Evolutionary conservation across 2,888 invertebrate species (phyloP).

Genomic region (Tineola bisselliella): DNA sequence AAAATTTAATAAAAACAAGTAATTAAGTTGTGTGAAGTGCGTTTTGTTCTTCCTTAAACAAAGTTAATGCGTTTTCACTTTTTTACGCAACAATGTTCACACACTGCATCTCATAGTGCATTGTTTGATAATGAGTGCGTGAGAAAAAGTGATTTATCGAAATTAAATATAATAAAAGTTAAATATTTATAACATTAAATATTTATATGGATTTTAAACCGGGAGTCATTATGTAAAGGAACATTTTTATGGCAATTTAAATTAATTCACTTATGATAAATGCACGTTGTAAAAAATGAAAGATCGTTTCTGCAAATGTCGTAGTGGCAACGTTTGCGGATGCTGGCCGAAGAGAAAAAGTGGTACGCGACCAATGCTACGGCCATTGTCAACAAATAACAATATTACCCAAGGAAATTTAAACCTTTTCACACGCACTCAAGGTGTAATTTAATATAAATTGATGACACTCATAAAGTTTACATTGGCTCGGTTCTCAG

Average conservation of each 20-base stretch:
- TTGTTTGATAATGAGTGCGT: conserved; percentile 8
- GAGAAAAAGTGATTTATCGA: conserved; percentile 11
- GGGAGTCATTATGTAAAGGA: conserved; percentile 46
- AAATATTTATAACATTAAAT: conserved; percentile 26
- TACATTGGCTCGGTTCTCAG: conserved; percentile 32
- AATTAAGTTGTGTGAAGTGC: background rate
- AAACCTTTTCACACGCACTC: background rate
- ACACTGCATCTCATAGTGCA: background rate
- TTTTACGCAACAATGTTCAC: background rate
- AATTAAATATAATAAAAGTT: conserved; percentile 6
- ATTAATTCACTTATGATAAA: conserved; percentile 64
- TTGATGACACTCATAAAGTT: conserved; percentile 19
- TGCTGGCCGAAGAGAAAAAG: conserved; percentile 24
- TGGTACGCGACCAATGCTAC: background rate
- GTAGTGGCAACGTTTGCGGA: conserved; percentile 37
- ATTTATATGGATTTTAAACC: conserved; percentile 25
- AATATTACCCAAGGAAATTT: background rate
- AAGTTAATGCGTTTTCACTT: conserved; percentile 1
- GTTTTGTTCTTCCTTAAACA: background rate
- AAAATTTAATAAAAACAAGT: background rate
- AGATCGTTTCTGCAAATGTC: conserved; percentile 47
- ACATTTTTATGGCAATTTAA: conserved; percentile 57
- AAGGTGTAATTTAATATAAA: background rate
- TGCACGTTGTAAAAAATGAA: conserved; percentile 41
- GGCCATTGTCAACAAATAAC: background rate